A percentile compares a stretch with the other conserved stretches of the same genome.
Conservation (phyloP, 2,888 invertebrate genomes). For the Mythimna vitellina region DNA sequence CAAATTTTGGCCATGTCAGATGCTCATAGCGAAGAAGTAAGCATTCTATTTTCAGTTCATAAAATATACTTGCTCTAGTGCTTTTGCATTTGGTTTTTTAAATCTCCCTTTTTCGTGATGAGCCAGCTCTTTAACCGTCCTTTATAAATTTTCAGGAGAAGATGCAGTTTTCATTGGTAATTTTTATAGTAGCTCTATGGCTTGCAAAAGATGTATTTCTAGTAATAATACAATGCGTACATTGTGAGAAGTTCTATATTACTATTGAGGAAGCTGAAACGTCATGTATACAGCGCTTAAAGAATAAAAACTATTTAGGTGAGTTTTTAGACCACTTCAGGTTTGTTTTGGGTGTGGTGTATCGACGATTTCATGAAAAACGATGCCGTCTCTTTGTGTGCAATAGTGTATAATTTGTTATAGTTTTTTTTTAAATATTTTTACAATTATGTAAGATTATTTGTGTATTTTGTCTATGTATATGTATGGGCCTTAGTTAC, state of each 20-base stretch:
- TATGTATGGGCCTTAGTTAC: too few species aligned
- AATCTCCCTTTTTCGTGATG: not conserved
- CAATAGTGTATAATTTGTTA: too few species aligned
- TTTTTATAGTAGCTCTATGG: constrained; percentile 23
- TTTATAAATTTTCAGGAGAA: constrained; percentile 9
- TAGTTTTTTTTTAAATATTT: too few species aligned
- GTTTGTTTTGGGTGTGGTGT: not conserved
- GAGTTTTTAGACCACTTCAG: not conserved
- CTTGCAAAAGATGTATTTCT: constrained; percentile 57
- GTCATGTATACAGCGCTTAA: constrained; percentile 45
- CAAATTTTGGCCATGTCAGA: constrained; percentile 5
- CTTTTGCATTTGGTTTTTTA: not conserved
- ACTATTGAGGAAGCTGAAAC: constrained; percentile 51
- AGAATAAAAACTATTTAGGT: constrained; percentile 38
- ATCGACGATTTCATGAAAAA: too few species aligned
- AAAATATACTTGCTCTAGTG: not conserved
- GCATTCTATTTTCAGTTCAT: not conserved
- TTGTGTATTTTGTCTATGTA: too few species aligned
- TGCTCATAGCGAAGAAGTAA: constrained; percentile 18
- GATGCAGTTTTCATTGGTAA: not conserved
- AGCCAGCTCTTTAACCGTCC: not conserved
- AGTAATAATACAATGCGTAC: constrained; percentile 46
- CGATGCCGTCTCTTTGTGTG: too few species aligned
- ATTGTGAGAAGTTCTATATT: constrained; percentile 64
- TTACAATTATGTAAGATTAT: too few species aligned